Evolutionary conservation across 2,113 vertebrate genomes (phyloP).

Genomic region (Triplophysa rosa): DNA sequence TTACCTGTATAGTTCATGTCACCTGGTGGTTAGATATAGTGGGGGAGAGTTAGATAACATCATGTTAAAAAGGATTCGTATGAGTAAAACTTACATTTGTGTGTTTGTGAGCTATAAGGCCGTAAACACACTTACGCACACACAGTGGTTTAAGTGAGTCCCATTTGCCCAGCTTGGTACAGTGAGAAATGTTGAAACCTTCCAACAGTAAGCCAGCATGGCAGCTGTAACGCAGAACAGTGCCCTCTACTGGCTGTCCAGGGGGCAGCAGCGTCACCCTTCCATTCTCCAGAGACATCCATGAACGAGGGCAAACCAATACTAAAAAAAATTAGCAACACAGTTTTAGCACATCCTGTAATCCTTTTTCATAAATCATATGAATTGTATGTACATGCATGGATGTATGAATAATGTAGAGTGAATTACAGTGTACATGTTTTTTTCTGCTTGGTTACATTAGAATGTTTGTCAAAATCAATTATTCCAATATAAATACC

Average conservation of each 20-base stretch:
- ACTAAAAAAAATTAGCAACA: conserved; percentile 61
- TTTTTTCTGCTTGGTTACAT: neutral
- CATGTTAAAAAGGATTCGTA: neutral
- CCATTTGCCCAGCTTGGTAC: conserved; percentile 80
- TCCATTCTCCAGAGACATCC: conserved; percentile 79
- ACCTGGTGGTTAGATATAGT: conserved; percentile 57
- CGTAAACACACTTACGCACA: conserved; percentile 63
- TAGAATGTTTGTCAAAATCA: neutral
- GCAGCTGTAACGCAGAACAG: conserved; percentile 75
- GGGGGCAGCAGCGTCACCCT: conserved; percentile 65
- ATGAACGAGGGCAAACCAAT: conserved; percentile 75
- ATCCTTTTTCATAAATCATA: neutral
- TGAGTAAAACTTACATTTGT: neutral
- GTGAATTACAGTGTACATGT: neutral
- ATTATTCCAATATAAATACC: neutral
- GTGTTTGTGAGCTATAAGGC: neutral
- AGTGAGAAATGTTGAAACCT: conserved; percentile 73
- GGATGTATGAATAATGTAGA: neutral
- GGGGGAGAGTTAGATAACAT: neutral
- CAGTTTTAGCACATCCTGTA: neutral
- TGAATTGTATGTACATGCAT: no score
- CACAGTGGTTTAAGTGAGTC: conserved; percentile 77
- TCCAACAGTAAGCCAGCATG: conserved; percentile 75
- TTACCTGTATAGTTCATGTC: conserved; percentile 78
- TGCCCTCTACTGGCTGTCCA: conserved; percentile 78